Evolutionary conservation across 1,140 invertebrate species (phyloP), one percentile per base, ranked within the genome.

Genomic region (Oppia nitens): DNA sequence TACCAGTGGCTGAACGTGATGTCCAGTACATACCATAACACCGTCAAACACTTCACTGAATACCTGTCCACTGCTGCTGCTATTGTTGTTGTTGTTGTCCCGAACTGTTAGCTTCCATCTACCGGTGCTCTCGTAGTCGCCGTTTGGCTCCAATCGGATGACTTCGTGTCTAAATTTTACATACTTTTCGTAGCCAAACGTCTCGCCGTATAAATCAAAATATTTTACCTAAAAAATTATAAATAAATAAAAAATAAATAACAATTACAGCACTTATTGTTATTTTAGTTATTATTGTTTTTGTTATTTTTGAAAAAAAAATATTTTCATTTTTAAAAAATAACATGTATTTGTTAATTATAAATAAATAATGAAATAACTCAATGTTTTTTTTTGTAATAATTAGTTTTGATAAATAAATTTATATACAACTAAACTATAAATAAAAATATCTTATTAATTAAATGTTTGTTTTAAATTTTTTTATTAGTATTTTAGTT

Each of bases 1-100:
- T 50, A 56, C 47, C 11, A 51, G 59, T 11, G 53, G 26, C 0
- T 63, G 60, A 21, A 59, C 62, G 23, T 66, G 63, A 53, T 65
- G 63, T 17, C 72, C 71, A 9, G 72, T 73, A 62, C n/a, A n/a
- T n/a, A n/a, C n/a, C n/a, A n/a, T n/a, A n/a, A n/a, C n/a, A n/a
- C n/a, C n/a, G n/a, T n/a, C 72, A 73, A 4, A 73, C 61, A 71
- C 57, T 2, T 67, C 70, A 53, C 75, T n/a, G n/a, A 74, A 60
- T 73, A 78, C 1, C 60, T 65, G 32, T 73, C 68, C 25, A 32
- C 50, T 40, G 24, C 56, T 27, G 25, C 23, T 21, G 25, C 55
- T 12, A 47, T 28, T 6, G 14, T n/a, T n/a, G n/a, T n/a, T 47
- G 1, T 54, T 20, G 11, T 60, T 24, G 24, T 61, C 32, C 21